Base-by-base conservation (phyloP, 2,113 vertebrate species). In the Siniperca chuatsi region DNA sequence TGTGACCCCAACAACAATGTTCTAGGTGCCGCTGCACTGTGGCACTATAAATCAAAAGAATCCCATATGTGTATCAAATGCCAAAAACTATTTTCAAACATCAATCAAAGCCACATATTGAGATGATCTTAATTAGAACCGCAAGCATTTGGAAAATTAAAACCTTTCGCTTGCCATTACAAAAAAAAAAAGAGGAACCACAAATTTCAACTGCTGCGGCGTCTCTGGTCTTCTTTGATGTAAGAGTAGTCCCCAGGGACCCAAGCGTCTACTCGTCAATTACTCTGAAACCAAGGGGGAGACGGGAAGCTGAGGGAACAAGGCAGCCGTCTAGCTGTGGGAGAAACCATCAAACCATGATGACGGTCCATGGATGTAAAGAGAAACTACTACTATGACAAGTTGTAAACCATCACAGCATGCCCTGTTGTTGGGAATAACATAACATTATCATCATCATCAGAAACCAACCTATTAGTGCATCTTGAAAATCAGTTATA, bases 91-190 rank as follows among this genome's bases (percentile, higher is more conserved):
- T 94, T 94, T 92, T 91, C 85, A 91, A 90, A 94, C 94, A 94
- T 95, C 94, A 94, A 93, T 95, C 94, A 95, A 82, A 88, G 90
- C 90, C 91, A 93, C 94, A 95, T 94, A 95, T 91, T 94, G 93
- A 94, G 92, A 94, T 92, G 83, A 94, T 95, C 92, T 93, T 95
- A 93, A 94, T 95, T 94, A 87, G 52, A 93, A 94, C 94, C 92
- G 25, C 94, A 95, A 93, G 93, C 89, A 94, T 95, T 95, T 89
- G 79, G 92, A 95, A 95, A 95, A 95, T 95, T 94, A 95, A 95
- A 95, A 95, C 94, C 93, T 92, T 93, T 84, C 76, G 88, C 87
- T 86, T 93, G 85, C 80, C 87, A 90, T 94, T 87, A 93, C 87
- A 79, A 71, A 87, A 91, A 81, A 52, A 75, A 66, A 73, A 87